Base-by-base conservation (phyloP, 1,140 invertebrate genomes). In the Manduca sexta region DNA sequence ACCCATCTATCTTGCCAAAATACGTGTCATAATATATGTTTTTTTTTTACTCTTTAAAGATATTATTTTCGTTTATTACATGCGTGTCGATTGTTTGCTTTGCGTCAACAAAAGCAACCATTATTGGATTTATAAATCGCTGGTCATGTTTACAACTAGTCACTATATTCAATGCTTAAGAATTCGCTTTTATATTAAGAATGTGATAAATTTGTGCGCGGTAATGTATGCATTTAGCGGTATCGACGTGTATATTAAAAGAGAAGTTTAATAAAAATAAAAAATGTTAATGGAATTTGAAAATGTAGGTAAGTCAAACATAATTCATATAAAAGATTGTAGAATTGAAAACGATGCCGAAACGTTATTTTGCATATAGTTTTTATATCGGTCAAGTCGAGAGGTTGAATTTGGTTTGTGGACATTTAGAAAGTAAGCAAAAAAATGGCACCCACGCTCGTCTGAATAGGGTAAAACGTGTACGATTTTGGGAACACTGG, bases 1-100 rank as follows among this genome's bases (percentile, higher is more conserved):
- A n/a, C n/a, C n/a, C n/a, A n/a, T 33, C 49, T 68, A 16, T 80
- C 79, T 80, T 83, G 76, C 76, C 79, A 72, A 53, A 34, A 68
- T 15, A 66, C 50, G 52, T 71, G 64, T 73, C 68, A 69, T 26
- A 26, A n/a, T n/a, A n/a, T n/a, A n/a, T n/a, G n/a, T n/a, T n/a
- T n/a, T n/a, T n/a, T n/a, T n/a, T n/a, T n/a, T 66, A 67, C 51
- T 64, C 58, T 43, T 52, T 39, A 21, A 64, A 45, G 47, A 64
- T 68, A 52, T 65, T 56, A 63, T 58, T 54, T 60, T 54, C 30
- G 51, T 43, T 45, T 35, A 33, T 34, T 33, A 13, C 21, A 39
- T 45, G 35, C 37, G 11, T 39, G 30, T 34, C 12, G 13, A 44
- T 33, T 14, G 33, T 38, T 49, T 45, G 46, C 42, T 34, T 33